These are phyloP conservation scores for Zaprionus lachaisei DNA, from an alignment of 1,140 invertebrate genomes.

Conservation along the genomic window DNA sequence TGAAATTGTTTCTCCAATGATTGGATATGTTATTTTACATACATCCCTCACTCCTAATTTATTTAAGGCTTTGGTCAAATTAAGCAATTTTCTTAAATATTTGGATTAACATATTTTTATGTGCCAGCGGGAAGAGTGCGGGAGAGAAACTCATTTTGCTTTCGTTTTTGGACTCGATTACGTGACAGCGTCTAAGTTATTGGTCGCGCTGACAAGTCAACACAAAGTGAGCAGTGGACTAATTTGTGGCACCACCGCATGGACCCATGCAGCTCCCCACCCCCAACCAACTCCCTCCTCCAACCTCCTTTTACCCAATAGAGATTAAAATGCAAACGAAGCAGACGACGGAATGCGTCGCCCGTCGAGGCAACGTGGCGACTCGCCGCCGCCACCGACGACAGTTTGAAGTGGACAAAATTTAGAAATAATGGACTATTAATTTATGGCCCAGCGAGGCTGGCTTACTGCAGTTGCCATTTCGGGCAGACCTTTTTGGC, in stretches of 20 bases:
- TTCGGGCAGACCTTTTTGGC: constrained; percentile 55
- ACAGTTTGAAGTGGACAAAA: constrained; percentile 80
- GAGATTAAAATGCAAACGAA: constrained; percentile 81
- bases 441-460: constrained; percentile 66
- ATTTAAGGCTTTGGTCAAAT: constrained; percentile 31
- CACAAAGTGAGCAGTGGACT: constrained; percentile 69
- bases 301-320: constrained; percentile 14
- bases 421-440: constrained; percentile 82
- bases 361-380: background rate
- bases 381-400: constrained; percentile 57
- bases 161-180: constrained; percentile 56
- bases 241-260: constrained; percentile 61
- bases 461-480: constrained; percentile 58
- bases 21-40: no score
- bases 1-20: no score
- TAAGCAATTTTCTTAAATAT: constrained; percentile 60
- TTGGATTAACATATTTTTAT: constrained; percentile 65
- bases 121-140: background rate
- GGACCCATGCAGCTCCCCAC: constrained; percentile 15
- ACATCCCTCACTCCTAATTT: no score
- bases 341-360: constrained; percentile 40
- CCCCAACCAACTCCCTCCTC: background rate
- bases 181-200: constrained; percentile 67
- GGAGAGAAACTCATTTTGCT: constrained; percentile 50
- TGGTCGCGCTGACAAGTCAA: constrained; percentile 76